Evolutionary conservation across 2,888 invertebrate genomes (phyloP), one percentile per base, ranked within the genome.

Genomic region (Lysandra bellargus): DNA sequence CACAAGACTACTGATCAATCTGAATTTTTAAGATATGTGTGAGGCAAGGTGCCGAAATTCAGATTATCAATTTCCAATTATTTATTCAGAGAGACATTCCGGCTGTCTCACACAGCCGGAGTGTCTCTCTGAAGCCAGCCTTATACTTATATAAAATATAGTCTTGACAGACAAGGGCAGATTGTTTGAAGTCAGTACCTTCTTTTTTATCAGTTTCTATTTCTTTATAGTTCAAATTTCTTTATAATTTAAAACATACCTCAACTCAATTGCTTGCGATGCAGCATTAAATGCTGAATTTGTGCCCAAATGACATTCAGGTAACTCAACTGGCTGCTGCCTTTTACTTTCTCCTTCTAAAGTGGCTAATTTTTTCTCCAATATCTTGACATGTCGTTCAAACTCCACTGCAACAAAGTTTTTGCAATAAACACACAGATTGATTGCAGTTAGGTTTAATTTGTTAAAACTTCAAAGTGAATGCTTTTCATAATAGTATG

Each of bases 231-330:
- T n/a, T 23, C 6, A 23, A n/a, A 2, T 7, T 61, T 14, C 61
- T 61, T 61, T 61, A 61, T 2, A 44, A 37, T 37, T 44, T 30
- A 33, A 30, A 37, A 78, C 78, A 78, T 83, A 92, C 94, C 89
- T 89, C 74, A 96, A 83, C 82, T 95, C 93, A 53, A 96, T 84
- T 75, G 92, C 95, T 60, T 89, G 88, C 0, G 96, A 96, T 0
- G 96, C 96, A 79, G 90, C 90, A 33, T 87, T 87, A 85, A 96
- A 96, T 76, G 90, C 83, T 1, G 87, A 83, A 86, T 96, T 96
- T 81, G 92, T 89, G 2, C 95, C 95, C 82, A 92, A 88, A 74
- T 87, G 87, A 79, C 92, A 90, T 73, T 91, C 86, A 0, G 96
- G 96, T 57, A 93, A 83, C 0, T 83, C 81, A 12, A 84, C 85